Evolutionary conservation across 2,797 vertebrate species (phyloP), one percentile per base, ranked within the genome.

Genomic region (Phalanger gymnotis): DNA sequence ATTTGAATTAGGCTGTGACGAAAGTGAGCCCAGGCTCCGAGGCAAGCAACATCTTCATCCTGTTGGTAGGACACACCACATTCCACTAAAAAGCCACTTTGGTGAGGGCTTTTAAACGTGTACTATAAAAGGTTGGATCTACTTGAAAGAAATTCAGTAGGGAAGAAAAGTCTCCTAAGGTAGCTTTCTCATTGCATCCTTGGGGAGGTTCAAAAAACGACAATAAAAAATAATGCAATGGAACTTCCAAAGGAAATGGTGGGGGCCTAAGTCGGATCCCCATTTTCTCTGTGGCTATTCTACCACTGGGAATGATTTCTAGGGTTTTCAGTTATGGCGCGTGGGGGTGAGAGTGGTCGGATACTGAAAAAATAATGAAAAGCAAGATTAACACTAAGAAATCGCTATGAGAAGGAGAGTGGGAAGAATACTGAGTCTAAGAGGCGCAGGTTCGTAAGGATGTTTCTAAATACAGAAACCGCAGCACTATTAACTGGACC

Each of bases 281-380:
- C 93, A 52, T 16, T 90, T 66, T 91, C 54, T 87, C 92, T 30
- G 93, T 54, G 94, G 51, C 93, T 57, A 91, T 93, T 93, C 94
- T 3, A 22, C 91, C 95, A 92, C 53, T 57, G 90, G 89, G n/a
- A 52, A 92, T 87, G 96, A 92, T 93, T 97, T 97, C 97, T 93
- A 96, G 98, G 97, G 96, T 93, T 19, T 97, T 97, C 96, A 92
- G 96, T 91, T 89, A 97, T 96, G 98, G 98, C 97, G 96, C 94
- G 96, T 91, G 40, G 51, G 27, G 58, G 47, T 16, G 93, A 92
- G 34, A 22, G 10, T 7, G 73, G 90, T 54, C 16, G n/a, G 47
- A 66, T 94, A 73, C 73, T n/a, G n/a, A n/a, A n/a, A n/a, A n/a
- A n/a, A n/a, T n/a, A n/a, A 31, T 51, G 56, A 0, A 52, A 25